These are phyloP conservation scores for Fringilla coelebs DNA, from an alignment of 2,797 vertebrate species.

Conservation along the genomic window DNA sequence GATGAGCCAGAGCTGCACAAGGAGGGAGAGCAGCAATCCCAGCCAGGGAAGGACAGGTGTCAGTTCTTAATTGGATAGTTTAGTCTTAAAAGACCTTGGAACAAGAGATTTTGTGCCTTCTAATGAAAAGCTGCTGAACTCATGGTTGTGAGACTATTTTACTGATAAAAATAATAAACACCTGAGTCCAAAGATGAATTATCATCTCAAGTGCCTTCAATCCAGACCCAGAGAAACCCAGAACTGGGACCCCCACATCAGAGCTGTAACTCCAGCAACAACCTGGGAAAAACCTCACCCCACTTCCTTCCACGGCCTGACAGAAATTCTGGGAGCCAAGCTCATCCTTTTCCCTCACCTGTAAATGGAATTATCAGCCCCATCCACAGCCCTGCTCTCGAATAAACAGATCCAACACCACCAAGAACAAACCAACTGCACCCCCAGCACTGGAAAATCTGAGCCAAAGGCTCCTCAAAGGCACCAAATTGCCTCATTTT, in stretches of 20 bases:
- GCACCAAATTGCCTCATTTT: background rate
- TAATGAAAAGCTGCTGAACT: no score
- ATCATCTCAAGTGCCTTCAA: no score
- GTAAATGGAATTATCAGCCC: background rate
- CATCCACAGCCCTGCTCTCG: accelerated
- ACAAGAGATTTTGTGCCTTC: no score
- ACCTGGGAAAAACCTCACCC: background rate
- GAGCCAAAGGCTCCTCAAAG: background rate
- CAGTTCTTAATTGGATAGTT: no score
- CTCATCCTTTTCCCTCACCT: background rate
- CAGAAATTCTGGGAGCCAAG: accelerated
- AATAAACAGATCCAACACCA: accelerated
- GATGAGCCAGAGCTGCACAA: no score
- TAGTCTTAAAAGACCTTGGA: no score
- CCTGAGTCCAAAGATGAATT: no score
- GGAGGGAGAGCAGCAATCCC: background rate
- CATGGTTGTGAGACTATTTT: no score
- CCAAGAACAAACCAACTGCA: background rate
- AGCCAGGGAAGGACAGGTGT: background rate
- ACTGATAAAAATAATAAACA: no score
- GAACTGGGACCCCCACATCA: no score
- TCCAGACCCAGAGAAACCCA: no score
- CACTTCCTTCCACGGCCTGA: background rate
- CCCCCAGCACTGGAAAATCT: background rate
- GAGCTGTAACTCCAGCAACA: background rate